Conservation (phyloP, 2,888 invertebrate species). For the Protophormia terraenovae region DNA sequence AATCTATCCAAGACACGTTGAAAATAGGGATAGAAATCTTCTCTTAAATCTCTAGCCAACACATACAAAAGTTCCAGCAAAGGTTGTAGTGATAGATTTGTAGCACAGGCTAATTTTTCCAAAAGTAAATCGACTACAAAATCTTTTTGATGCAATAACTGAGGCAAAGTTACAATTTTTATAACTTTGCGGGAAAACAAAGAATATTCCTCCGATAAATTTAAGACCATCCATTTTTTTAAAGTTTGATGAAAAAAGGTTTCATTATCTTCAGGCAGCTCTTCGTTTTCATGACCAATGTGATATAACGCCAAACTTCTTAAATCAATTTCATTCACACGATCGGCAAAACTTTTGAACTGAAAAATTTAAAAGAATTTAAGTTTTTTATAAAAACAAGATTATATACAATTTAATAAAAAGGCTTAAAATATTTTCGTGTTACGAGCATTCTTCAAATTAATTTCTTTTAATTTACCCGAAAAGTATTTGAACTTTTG, state of each 20-base stretch:
- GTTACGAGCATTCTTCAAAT: background rate
- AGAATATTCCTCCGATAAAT: conserved; percentile 91
- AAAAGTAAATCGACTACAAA: conserved; percentile 87
- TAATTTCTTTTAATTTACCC: conserved; percentile 82
- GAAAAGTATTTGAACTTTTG: conserved; percentile 89
- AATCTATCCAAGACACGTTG: conserved; percentile 88
- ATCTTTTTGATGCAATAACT: conserved; percentile 91
- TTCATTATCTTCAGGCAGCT: conserved; percentile 85
- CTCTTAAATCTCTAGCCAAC: conserved; percentile 92
- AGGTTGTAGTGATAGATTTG: conserved; percentile 89
- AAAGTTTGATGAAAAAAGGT: conserved; percentile 92
- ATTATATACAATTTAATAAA: background rate
- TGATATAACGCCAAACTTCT: conserved; percentile 91
- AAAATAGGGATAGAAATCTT: conserved; percentile 94
- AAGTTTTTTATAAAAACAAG: background rate
- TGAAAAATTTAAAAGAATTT: conserved; percentile 78
- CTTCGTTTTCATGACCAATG: conserved; percentile 89
- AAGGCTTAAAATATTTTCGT: background rate
- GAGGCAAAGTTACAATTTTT: conserved; percentile 90
- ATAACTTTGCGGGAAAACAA: conserved; percentile 89
- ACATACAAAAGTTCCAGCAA: conserved; percentile 92
- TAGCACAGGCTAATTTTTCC: conserved; percentile 87
- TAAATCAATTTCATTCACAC: conserved; percentile 92
- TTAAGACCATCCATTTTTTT: conserved; percentile 94
- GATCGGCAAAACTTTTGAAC: conserved; percentile 94